Conservation (phyloP, 2,113 vertebrate genomes). For the Channa argus region DNA sequence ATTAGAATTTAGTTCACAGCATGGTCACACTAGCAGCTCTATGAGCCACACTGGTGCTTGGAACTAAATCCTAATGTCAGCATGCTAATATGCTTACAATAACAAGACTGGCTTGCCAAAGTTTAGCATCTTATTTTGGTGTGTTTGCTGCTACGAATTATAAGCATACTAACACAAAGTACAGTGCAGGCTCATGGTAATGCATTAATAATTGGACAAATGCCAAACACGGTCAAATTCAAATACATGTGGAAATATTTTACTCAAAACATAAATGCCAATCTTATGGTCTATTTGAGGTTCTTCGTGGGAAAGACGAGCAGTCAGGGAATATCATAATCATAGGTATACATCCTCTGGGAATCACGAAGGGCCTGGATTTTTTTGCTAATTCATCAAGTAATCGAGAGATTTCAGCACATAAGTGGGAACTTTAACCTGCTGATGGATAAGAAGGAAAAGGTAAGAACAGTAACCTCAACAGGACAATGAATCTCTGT, state of each 20-base stretch:
- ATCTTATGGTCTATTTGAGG: not conserved
- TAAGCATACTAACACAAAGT: not conserved
- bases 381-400: too few relatives aligned
- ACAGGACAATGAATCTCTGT: not conserved
- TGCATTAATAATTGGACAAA: not conserved
- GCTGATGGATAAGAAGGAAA: not conserved
- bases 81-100: not conserved
- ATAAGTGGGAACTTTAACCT: not conserved
- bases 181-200: not conserved
- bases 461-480: too few relatives aligned
- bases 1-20: not conserved
- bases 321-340: not conserved
- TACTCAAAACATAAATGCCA: not conserved
- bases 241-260: not conserved
- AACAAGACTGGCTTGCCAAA: too few relatives aligned
- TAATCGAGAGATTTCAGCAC: not conserved
- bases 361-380: too few relatives aligned
- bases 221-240: too few relatives aligned
- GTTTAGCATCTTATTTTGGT: too few relatives aligned
- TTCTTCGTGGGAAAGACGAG: not conserved
- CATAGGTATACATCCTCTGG: too few relatives aligned
- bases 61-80: not conserved
- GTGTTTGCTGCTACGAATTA: not conserved
- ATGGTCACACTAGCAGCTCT: not conserved
- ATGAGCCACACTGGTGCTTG: not conserved